Evolutionary conservation across 2,113 vertebrate species (phyloP).

Genomic region (Peromyscus leucopus): DNA sequence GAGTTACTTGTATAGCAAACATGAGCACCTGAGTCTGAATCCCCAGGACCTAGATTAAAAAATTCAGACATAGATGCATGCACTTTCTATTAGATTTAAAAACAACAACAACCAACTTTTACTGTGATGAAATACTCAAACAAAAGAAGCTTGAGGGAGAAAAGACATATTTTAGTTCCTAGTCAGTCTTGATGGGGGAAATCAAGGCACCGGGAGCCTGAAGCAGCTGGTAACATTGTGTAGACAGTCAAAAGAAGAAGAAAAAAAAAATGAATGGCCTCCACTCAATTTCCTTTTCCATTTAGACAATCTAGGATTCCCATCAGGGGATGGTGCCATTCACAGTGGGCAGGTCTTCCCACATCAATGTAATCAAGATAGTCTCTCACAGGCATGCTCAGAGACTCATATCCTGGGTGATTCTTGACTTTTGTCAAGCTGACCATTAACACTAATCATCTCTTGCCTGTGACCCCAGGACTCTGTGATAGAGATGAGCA

Average conservation of each 20-base stretch:
- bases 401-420: background rate
- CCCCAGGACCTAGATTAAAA: background rate
- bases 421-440: background rate
- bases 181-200: background rate
- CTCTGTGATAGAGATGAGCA: background rate
- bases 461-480: background rate
- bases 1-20: too few relatives aligned
- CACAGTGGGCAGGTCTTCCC: background rate
- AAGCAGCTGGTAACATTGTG: background rate
- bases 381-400: background rate
- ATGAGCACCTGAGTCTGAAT: background rate
- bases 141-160: background rate
- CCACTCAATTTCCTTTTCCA: background rate
- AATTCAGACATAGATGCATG: background rate
- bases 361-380: background rate
- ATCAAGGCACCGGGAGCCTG: background rate
- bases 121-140: background rate
- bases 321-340: background rate
- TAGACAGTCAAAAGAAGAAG: background rate
- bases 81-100: background rate
- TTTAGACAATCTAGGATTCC: background rate
- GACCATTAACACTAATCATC: background rate
- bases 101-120: background rate
- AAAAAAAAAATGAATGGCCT: background rate
- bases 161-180: background rate